phyloP scores from a whole-genome alignment of 2,888 invertebrate genomes.

The Diadegma fenestrale region DNA sequence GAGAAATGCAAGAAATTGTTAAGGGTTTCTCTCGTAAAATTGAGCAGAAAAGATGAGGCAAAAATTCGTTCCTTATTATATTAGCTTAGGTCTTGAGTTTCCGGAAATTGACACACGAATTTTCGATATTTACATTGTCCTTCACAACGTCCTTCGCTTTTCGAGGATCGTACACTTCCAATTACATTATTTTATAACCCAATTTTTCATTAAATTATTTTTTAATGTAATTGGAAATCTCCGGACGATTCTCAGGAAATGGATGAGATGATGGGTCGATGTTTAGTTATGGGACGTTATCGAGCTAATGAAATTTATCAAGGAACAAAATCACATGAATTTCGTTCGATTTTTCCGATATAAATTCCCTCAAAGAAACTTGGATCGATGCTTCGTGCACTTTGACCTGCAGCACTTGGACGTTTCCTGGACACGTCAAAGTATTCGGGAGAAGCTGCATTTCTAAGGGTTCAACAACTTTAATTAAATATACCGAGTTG shows the following conservation, averaged over 20 bases:
- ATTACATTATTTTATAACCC: not conserved
- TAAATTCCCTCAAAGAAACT: conserved; percentile 9
- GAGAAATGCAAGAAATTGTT: not conserved
- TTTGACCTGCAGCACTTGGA: not conserved
- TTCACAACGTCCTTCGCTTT: not conserved
- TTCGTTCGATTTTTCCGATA: conserved; percentile 3
- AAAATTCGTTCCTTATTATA: conserved; percentile 17
- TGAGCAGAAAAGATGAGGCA: not conserved
- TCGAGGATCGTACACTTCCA: not conserved
- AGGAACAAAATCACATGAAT: not conserved
- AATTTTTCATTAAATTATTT: not conserved
- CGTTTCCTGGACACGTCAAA: not conserved
- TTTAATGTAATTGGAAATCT: too few species aligned
- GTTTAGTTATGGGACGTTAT: not conserved
- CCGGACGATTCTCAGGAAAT: too few species aligned
- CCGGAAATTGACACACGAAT: conserved; percentile 9
- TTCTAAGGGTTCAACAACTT: not conserved
- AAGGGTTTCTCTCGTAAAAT: not conserved
- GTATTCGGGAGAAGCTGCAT: not conserved
- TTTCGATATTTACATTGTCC: conserved; percentile 17
- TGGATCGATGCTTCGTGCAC: not conserved
- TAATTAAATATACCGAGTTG: not conserved
- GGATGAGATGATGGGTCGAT: too few species aligned
- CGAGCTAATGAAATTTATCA: not conserved
- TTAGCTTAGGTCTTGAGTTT: not conserved